These are phyloP conservation scores for Megamerina dolium DNA, from an alignment of 2,888 invertebrate species.

Conservation along the genomic window DNA sequence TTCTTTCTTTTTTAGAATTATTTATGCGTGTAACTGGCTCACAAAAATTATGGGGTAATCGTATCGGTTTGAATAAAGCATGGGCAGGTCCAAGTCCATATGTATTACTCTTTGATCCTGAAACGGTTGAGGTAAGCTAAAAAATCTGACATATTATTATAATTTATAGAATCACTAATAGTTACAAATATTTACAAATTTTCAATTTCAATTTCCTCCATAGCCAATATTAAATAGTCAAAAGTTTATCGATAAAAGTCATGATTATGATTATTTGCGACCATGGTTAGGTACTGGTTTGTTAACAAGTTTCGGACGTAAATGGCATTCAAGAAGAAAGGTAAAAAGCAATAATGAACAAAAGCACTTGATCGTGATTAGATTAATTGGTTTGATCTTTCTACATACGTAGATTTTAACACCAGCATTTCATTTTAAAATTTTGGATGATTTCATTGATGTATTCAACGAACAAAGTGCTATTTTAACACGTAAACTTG, in stretches of 20 bases:
- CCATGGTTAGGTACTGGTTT: slow-evolving; percentile 59
- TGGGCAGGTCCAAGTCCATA: slow-evolving; percentile 52
- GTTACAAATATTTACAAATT: not conserved
- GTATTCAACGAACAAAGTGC: slow-evolving; percentile 60
- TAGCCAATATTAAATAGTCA: slow-evolving; percentile 55
- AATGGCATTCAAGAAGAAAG: slow-evolving; percentile 60
- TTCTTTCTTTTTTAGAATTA: slow-evolving; percentile 42
- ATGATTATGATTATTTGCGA: slow-evolving; percentile 54
- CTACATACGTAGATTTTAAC: slow-evolving; percentile 57
- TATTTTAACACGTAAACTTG: slow-evolving; percentile 53
- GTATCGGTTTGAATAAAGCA: slow-evolving; percentile 51
- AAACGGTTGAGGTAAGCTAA: slow-evolving; percentile 50
- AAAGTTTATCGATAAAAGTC: slow-evolving; percentile 56
- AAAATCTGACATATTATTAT: not conserved
- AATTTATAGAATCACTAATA: too few species aligned
- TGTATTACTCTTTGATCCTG: slow-evolving; percentile 52
- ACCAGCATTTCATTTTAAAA: slow-evolving; percentile 65
- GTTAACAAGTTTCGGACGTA: slow-evolving; percentile 53
- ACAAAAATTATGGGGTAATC: slow-evolving; percentile 51
- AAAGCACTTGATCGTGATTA: too few species aligned
- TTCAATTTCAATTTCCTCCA: not conserved
- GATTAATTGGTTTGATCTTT: too few species aligned
- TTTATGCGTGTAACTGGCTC: slow-evolving; percentile 52
- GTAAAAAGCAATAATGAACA: too few species aligned
- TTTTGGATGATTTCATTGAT: slow-evolving; percentile 61